These are phyloP conservation scores for Chymomyza procnemis DNA, from an alignment of 2,888 invertebrate species.

Conservation along the genomic window DNA sequence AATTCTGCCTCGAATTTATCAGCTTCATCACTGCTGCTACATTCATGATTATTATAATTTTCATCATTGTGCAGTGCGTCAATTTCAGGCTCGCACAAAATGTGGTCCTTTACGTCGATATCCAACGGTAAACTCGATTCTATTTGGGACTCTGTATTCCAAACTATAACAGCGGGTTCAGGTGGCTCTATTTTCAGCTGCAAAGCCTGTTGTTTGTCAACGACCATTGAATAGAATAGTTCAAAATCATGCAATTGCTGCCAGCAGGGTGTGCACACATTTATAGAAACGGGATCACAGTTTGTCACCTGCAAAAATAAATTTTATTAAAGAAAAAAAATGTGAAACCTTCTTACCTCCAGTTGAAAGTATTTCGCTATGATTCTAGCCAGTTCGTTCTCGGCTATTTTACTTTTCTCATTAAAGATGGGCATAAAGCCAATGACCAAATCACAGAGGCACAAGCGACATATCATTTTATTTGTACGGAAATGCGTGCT, in stretches of 20 bases:
- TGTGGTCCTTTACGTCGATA: conserved; percentile 57
- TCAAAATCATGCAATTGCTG: conserved; percentile 48
- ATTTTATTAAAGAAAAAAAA: not conserved
- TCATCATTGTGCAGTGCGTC: conserved; percentile 38
- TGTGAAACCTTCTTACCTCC: conserved; percentile 30
- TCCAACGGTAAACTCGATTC: conserved; percentile 16
- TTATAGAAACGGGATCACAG: conserved; percentile 53
- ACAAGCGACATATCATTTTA: conserved; percentile 66
- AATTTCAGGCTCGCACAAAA: conserved; percentile 65
- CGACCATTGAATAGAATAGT: conserved; percentile 57
- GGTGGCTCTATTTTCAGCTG: conserved; percentile 51
- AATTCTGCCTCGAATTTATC: not conserved
- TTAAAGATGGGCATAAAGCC: conserved; percentile 39
- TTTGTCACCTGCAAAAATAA: conserved; percentile 32
- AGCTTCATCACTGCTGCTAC: conserved; percentile 7
- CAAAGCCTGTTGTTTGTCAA: conserved; percentile 52
- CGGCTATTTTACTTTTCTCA: conserved; percentile 22
- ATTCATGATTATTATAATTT: not conserved
- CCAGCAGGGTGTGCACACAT: conserved; percentile 52
- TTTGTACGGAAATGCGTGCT: not conserved
- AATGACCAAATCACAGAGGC: conserved; percentile 45
- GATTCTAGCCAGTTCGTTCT: conserved; percentile 36
- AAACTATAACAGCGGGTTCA: conserved; percentile 46
- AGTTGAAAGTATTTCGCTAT: conserved; percentile 44
- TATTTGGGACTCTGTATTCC: conserved; percentile 51